These are phyloP conservation scores for Tetragonula clypearis DNA, from an alignment of 1,140 invertebrate species.

Conservation along the genomic window DNA sequence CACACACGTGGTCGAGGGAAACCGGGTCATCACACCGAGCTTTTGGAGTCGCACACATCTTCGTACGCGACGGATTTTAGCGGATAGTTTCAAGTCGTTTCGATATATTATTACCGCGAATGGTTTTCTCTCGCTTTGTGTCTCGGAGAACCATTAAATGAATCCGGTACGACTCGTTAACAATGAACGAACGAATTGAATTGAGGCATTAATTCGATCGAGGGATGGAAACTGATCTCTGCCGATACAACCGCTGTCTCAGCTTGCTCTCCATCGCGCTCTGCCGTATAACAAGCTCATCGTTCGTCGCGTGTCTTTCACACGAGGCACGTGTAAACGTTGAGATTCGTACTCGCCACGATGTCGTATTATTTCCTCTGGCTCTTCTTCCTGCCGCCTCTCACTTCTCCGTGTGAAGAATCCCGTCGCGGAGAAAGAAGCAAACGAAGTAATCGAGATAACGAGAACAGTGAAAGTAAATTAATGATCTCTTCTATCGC, in stretches of 20 bases:
- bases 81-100: too few relatives aligned
- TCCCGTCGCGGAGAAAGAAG: not conserved
- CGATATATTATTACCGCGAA: too few relatives aligned
- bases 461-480: conserved; percentile 53
- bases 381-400: not conserved
- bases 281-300: not conserved
- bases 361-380: not conserved
- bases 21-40: not conserved
- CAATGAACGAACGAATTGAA: too few relatives aligned
- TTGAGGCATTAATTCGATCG: too few relatives aligned
- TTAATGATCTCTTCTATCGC: conserved; percentile 59
- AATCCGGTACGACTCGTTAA: too few relatives aligned
- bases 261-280: not conserved
- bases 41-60: not conserved
- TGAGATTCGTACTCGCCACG: not conserved
- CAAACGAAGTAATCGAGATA: conserved; percentile 53
- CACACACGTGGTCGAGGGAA: not conserved
- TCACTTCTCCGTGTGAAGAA: too few relatives aligned
- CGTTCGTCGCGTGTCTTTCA: conserved; percentile 23
- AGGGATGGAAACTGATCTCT: not conserved
- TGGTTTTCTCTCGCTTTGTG: too few relatives aligned
- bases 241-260: not conserved
- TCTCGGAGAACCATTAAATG: too few relatives aligned
- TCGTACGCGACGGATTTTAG: not conserved
- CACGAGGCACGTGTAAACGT: conserved; percentile 31